Conservation (phyloP, 1,140 invertebrate species). For the Tetramorium alpestre region DNA sequence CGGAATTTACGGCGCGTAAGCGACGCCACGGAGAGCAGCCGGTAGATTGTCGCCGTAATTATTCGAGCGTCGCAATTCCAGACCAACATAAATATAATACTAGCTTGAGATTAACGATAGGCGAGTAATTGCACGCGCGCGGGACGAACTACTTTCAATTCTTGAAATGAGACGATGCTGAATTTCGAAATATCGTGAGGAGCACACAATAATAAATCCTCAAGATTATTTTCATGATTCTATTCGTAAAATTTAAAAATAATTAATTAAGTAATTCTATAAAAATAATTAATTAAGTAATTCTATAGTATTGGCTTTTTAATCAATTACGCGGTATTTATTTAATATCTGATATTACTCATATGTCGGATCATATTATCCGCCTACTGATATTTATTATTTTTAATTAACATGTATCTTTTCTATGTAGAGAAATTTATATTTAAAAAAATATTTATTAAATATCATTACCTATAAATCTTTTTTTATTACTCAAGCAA, state of each 20-base stretch:
- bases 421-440: neutral
- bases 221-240: neutral
- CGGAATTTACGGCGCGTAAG: slow-evolving; percentile 30
- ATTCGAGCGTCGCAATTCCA: slow-evolving; percentile 7
- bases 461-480: neutral
- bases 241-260: neutral
- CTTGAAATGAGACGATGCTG: neutral
- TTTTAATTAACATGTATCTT: neutral
- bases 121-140: neutral
- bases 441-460: neutral
- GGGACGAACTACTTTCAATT: neutral
- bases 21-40: neutral
- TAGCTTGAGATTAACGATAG: neutral
- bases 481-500: neutral
- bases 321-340: neutral
- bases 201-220: neutral
- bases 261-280: slow-evolving; percentile 23
- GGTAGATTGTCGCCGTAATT: slow-evolving; percentile 26
- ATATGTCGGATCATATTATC: neutral
- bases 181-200: neutral
- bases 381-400: neutral
- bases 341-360: neutral
- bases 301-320: neutral
- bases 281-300: slow-evolving; percentile 18
- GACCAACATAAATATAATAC: slow-evolving; percentile 41